A percentile compares a stretch with the other conserved stretches of the same genome.
These are phyloP conservation scores for Ganaspis brasiliensis DNA, from an alignment of 2,888 invertebrate species.

Conservation along the genomic window DNA sequence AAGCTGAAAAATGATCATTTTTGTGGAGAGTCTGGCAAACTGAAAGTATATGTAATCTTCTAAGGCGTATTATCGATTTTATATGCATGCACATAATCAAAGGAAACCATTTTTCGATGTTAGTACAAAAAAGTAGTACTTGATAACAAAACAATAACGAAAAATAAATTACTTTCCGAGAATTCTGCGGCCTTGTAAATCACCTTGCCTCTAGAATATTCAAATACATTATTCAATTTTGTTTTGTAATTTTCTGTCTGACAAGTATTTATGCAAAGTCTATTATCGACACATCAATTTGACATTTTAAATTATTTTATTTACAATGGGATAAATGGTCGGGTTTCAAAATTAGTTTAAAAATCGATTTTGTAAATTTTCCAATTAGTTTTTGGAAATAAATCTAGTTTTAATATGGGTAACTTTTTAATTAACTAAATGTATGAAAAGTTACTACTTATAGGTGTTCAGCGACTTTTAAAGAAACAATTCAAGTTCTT, in stretches of 20 bases:
- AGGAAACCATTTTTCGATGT: neutral
- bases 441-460: no score
- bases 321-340: neutral
- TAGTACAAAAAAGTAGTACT: neutral
- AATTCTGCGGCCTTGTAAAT: neutral
- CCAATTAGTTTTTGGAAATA: no score
- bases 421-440: no score
- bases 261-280: neutral
- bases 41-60: constrained; percentile 8
- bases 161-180: neutral
- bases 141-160: neutral
- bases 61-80: neutral
- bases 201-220: neutral
- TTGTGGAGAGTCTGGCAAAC: neutral
- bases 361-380: neutral
- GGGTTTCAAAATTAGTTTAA: neutral
- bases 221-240: neutral
- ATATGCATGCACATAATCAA: constrained; percentile 1
- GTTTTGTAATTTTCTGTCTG: neutral
- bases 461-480: no score
- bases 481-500: no score
- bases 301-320: neutral
- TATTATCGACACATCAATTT: neutral
- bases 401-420: no score
- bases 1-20: constrained; percentile 11